Percentiles rank a stretch among this genome's conserved stretches.
phyloP scores from a whole-genome alignment of 1,140 invertebrate genomes.

The Drosophila serrata region DNA sequence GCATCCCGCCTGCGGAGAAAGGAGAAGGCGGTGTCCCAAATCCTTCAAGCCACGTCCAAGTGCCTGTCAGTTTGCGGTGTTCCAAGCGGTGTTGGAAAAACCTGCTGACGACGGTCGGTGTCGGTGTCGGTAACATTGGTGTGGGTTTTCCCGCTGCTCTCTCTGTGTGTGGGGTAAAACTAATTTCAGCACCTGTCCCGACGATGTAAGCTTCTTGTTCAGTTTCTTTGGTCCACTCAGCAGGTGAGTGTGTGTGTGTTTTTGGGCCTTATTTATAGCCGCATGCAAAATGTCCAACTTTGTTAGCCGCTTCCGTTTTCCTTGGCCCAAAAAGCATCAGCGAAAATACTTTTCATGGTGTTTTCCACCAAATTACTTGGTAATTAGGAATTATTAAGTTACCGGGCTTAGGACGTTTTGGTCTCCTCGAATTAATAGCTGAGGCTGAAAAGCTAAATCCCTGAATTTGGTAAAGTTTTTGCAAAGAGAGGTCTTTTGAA shows the following conservation, averaged over 20 bases:
- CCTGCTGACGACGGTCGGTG: conserved; percentile 20
- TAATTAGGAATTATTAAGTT: conserved; percentile 34
- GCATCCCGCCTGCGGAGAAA: neutral
- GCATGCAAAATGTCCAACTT: conserved; percentile 67
- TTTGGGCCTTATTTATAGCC: conserved; percentile 33
- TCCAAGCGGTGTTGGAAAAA: conserved; percentile 1
- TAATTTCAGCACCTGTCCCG: conserved; percentile 71
- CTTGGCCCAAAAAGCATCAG: conserved; percentile 34
- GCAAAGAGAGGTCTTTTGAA: too few species aligned
- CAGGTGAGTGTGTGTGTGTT: conserved; percentile 7
- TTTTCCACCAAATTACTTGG: conserved; percentile 22
- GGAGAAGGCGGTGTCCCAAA: conserved; percentile 26
- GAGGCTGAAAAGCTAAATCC: neutral
- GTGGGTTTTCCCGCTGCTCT: neutral
- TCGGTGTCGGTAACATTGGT: neutral
- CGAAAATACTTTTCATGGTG: conserved; percentile 2
- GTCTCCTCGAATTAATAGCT: conserved; percentile 10
- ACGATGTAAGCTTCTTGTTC: conserved; percentile 45
- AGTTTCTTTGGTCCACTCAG: conserved; percentile 48
- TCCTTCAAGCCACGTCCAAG: conserved; percentile 41
- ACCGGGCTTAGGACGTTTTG: neutral
- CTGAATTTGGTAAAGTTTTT: neutral
- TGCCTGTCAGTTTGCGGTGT: conserved; percentile 29
- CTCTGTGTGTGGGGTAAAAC: conserved; percentile 51
- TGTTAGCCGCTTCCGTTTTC: conserved; percentile 66